Conservation (phyloP, 2,888 invertebrate genomes). For the Mellilla xanthometata region DNA sequence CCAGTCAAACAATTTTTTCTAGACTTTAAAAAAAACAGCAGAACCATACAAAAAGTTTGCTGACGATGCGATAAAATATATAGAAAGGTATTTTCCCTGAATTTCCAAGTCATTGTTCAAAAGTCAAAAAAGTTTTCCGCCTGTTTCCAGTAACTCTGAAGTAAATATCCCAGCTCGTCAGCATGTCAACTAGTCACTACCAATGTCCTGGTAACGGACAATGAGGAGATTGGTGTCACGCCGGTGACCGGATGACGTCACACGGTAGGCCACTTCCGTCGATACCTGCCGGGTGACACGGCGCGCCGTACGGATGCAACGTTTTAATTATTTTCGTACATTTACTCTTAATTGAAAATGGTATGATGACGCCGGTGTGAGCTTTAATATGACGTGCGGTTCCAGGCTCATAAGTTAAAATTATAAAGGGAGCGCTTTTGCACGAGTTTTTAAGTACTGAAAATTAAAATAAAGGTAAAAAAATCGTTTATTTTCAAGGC, state of each 20-base stretch:
- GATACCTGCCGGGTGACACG: conserved; percentile 15
- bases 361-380: conserved; percentile 12
- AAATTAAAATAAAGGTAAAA: background rate
- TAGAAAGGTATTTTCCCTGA: no score
- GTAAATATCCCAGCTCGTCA: conserved; percentile 14
- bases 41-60: no score
- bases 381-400: conserved; percentile 15
- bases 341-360: conserved; percentile 21
- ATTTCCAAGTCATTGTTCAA: no score
- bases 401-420: conserved; percentile 11
- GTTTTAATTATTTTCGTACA: conserved; percentile 21
- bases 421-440: conserved; percentile 5
- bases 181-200: conserved; percentile 30
- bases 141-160: no score
- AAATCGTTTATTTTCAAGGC: no score
- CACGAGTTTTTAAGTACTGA: conserved; percentile 4
- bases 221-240: conserved; percentile 63
- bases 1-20: no score
- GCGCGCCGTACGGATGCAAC: conserved; percentile 7
- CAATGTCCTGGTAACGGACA: conserved; percentile 30
- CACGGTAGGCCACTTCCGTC: conserved; percentile 61
- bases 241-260: conserved; percentile 63
- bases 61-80: no score
- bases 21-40: no score
- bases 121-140: no score